phyloP scores from a whole-genome alignment of 1,140 invertebrate species.

The Ridgeia piscesae region DNA sequence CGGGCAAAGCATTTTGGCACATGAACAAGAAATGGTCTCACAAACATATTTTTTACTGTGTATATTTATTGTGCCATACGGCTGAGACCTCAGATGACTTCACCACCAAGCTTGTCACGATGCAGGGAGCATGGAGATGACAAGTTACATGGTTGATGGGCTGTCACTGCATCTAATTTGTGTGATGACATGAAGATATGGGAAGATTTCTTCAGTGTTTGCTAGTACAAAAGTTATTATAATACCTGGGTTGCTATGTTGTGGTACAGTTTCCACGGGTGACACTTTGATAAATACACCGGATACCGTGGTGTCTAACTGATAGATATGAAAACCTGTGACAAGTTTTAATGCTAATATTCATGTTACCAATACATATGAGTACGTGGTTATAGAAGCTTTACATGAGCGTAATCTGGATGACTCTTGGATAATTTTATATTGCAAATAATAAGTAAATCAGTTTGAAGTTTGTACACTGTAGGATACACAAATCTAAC shows the following conservation, averaged over 20 bases:
- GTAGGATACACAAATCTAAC: neutral
- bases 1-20: neutral
- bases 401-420: neutral
- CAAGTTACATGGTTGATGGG: neutral
- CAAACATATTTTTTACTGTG: constrained; percentile 1
- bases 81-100: neutral
- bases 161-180: neutral
- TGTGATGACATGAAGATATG: neutral
- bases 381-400: neutral
- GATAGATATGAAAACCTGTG: neutral
- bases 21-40: neutral
- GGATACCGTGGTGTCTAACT: neutral
- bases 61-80: neutral
- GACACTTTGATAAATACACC: neutral
- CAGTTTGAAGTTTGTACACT: neutral
- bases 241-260: neutral
- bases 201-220: neutral
- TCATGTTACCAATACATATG: neutral
- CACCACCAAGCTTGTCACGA: neutral
- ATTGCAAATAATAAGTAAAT: neutral
- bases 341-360: neutral
- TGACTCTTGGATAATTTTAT: neutral
- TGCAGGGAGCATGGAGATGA: neutral
- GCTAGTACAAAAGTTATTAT: neutral
- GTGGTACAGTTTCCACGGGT: neutral